A percentile compares a stretch with the other conserved stretches of the same genome.
Evolutionary conservation across 2,888 invertebrate genomes (phyloP).

Genomic region (Myopa testacea): DNA sequence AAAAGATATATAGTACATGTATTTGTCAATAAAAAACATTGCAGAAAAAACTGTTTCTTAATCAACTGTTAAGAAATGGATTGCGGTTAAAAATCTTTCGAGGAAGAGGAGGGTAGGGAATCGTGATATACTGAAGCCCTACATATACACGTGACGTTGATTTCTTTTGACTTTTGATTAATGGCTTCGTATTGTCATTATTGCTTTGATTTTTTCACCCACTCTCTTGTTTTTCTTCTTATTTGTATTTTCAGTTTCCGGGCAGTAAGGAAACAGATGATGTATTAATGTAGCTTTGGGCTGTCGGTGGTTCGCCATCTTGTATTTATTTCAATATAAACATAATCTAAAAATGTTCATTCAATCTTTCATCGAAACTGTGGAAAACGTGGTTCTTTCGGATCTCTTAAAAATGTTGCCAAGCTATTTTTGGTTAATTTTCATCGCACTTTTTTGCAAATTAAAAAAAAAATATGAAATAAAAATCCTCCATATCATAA

Average conservation of each 20-base stretch:
- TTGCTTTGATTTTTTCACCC: constrained; percentile 29
- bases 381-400: neutral
- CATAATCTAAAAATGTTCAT: constrained; percentile 14
- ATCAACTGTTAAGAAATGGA: too few species aligned
- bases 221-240: neutral
- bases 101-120: too few species aligned
- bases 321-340: constrained; percentile 39
- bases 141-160: neutral
- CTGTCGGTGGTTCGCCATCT: neutral
- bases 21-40: too few species aligned
- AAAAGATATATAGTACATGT: too few species aligned
- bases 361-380: neutral
- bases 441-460: neutral
- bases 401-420: neutral
- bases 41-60: too few species aligned
- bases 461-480: too few species aligned
- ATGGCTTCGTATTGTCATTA: constrained; percentile 36
- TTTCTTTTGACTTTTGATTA: constrained; percentile 38
- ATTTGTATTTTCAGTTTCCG: constrained; percentile 7
- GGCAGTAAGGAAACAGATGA: constrained; percentile 10
- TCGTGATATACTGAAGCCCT: too few species aligned
- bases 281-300: neutral
- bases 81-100: too few species aligned
- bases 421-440: constrained; percentile 29
- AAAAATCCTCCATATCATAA: too few species aligned